These are phyloP conservation scores for Epinephelus coioides DNA, from an alignment of 2,797 vertebrate genomes.

Conservation along the genomic window DNA sequence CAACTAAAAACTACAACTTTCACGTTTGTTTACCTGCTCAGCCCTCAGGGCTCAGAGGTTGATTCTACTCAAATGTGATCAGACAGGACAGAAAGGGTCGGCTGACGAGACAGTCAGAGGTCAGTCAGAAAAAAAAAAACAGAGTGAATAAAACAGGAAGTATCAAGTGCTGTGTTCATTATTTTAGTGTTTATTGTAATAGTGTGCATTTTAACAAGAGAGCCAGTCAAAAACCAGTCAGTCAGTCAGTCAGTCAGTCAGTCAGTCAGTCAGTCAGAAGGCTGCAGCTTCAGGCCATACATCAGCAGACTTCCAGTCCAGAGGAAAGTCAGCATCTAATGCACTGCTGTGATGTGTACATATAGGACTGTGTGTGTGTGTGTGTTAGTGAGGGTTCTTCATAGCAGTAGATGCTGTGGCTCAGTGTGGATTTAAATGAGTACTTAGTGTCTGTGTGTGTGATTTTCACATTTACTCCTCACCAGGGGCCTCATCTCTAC, in stretches of 20 bases:
- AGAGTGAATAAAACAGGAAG: neutral
- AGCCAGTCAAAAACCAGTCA: neutral
- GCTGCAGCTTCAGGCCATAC: conserved; percentile 23
- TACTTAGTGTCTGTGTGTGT: neutral
- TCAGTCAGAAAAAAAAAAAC: conserved; percentile 19
- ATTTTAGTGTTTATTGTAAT: conserved; percentile 37
- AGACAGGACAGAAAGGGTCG: conserved; percentile 38
- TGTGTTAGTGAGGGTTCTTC: conserved; percentile 32
- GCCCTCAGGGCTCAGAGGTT: conserved; percentile 30
- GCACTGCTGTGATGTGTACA: conserved; percentile 12
- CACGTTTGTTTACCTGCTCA: neutral
- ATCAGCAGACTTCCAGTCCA: neutral
- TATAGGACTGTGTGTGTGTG: neutral
- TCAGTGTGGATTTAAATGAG: conserved; percentile 27
- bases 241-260: neutral
- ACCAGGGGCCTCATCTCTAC: neutral
- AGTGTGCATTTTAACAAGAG: conserved; percentile 1
- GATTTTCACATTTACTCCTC: conserved; percentile 36
- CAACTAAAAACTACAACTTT: conserved; percentile 44
- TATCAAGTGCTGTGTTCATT: conserved; percentile 49
- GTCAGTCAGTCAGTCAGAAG: conserved; percentile 28
- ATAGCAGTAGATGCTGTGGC: conserved; percentile 24
- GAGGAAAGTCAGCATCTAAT: conserved; percentile 17
- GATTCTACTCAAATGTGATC: conserved; percentile 50
- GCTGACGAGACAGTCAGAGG: neutral